A percentile compares a stretch with the other conserved stretches of the same genome.
phyloP scores from a whole-genome alignment of 1,140 invertebrate genomes.

The Drosophila pachea region DNA sequence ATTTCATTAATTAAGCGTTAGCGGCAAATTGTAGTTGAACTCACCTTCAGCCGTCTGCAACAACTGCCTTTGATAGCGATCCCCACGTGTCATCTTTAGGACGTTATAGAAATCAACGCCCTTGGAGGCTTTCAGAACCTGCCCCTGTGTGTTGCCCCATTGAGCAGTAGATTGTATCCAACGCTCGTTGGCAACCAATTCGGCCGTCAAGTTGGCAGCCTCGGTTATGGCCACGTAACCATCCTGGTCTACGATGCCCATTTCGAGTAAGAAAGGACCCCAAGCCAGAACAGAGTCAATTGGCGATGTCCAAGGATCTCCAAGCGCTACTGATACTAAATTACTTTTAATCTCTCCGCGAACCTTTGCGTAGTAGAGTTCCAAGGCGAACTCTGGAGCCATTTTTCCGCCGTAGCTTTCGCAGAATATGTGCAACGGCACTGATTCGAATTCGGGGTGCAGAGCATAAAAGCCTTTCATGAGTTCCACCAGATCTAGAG shows the following conservation, averaged over 20 bases:
- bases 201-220: slow-evolving; percentile 80
- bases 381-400: slow-evolving; percentile 87
- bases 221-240: slow-evolving; percentile 81
- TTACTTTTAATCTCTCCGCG: slow-evolving; percentile 84
- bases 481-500: slow-evolving; percentile 86
- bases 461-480: slow-evolving; percentile 83
- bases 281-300: slow-evolving; percentile 89
- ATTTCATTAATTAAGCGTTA: not conserved
- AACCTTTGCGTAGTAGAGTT: slow-evolving; percentile 82
- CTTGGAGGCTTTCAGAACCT: slow-evolving; percentile 81
- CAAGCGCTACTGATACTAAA: slow-evolving; percentile 88
- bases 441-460: slow-evolving; percentile 84
- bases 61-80: slow-evolving; percentile 29
- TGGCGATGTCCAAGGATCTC: slow-evolving; percentile 92
- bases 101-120: slow-evolving; percentile 91
- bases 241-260: slow-evolving; percentile 83
- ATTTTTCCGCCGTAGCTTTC: slow-evolving; percentile 96
- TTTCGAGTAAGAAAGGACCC: slow-evolving; percentile 82
- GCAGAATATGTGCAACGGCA: slow-evolving; percentile 89
- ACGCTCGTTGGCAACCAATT: slow-evolving; percentile 80
- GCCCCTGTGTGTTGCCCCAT: slow-evolving; percentile 83
- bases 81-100: slow-evolving; percentile 78
- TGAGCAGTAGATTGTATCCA: slow-evolving; percentile 83
- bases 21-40: not conserved
- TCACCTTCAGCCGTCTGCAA: slow-evolving; percentile 63